These are phyloP conservation scores for Ciconia nigra DNA, from an alignment of 2,797 vertebrate species.

Conservation along the genomic window DNA sequence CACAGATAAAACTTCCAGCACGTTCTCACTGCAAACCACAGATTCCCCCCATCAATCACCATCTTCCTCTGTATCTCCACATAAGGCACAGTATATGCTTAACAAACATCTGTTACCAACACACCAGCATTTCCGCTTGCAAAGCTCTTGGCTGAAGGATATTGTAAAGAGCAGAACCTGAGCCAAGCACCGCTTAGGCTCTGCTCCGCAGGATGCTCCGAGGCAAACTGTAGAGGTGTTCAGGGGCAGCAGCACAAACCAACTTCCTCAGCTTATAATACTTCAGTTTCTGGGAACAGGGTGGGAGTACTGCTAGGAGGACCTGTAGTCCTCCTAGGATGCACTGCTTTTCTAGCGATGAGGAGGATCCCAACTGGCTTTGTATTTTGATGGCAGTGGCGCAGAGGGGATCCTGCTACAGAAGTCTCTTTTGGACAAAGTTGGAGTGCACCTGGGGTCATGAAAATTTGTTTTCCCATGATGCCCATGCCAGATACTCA, in stretches of 20 bases:
- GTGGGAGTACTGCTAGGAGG: neutral
- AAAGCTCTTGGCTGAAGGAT: neutral
- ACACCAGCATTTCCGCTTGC: neutral
- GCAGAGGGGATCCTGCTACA: neutral
- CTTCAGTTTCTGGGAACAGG: neutral
- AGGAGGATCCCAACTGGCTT: neutral
- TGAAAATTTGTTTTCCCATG: neutral
- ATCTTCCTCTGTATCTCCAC: neutral
- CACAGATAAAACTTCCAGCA: neutral
- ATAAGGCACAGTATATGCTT: neutral
- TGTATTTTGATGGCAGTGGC: neutral
- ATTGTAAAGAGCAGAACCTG: neutral
- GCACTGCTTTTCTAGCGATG: neutral
- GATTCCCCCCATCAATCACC: neutral
- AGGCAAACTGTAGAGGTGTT: neutral
- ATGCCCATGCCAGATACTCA: neutral
- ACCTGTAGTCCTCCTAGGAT: neutral
- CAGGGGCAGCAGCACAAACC: neutral
- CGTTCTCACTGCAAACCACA: neutral
- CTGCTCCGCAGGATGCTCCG: neutral
- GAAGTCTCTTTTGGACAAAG: neutral
- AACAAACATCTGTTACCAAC: constrained; percentile 26
- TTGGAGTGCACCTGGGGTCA: neutral
- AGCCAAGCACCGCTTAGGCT: accelerated
- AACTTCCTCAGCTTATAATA: neutral